Evolutionary conservation across 2,113 vertebrate genomes (phyloP).

Genomic region (Columbina picui): DNA sequence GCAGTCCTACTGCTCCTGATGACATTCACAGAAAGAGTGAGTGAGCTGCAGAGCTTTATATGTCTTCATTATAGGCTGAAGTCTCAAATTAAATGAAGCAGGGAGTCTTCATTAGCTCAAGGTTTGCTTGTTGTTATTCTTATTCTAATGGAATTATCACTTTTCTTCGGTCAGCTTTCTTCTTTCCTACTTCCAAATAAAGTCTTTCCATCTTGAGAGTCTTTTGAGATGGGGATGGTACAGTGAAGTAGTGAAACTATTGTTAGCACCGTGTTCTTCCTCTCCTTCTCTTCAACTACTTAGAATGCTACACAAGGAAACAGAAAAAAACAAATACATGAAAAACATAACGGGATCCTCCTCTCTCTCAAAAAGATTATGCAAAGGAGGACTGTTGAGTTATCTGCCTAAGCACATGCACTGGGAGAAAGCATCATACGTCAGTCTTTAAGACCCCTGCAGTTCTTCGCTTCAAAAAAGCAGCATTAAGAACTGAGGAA

Average conservation of each 20-base stretch:
- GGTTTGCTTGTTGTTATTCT: slow-evolving; percentile 54
- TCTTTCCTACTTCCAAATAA: slow-evolving; percentile 54
- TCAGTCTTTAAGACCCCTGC: neutral
- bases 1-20: neutral
- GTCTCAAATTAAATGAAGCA: slow-evolving; percentile 44
- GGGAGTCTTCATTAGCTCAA: slow-evolving; percentile 30
- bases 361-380: neutral
- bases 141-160: slow-evolving; percentile 62
- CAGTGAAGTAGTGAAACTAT: neutral
- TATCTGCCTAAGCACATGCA: neutral
- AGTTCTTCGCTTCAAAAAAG: neutral
- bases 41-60: neutral
- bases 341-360: neutral
- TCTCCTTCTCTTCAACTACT: neutral
- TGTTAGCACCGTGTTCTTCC: neutral
- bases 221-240: slow-evolving; percentile 33
- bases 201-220: slow-evolving; percentile 51
- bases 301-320: neutral
- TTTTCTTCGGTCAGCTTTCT: slow-evolving; percentile 51
- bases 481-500: neutral
- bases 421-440: neutral
- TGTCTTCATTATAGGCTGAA: slow-evolving; percentile 37
- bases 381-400: neutral
- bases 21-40: neutral
- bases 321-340: neutral